Percentiles rank a stretch among this genome's conserved stretches.
Conservation (phyloP, 2,888 invertebrate genomes). For the Pogonocherus hispidulus region DNA sequence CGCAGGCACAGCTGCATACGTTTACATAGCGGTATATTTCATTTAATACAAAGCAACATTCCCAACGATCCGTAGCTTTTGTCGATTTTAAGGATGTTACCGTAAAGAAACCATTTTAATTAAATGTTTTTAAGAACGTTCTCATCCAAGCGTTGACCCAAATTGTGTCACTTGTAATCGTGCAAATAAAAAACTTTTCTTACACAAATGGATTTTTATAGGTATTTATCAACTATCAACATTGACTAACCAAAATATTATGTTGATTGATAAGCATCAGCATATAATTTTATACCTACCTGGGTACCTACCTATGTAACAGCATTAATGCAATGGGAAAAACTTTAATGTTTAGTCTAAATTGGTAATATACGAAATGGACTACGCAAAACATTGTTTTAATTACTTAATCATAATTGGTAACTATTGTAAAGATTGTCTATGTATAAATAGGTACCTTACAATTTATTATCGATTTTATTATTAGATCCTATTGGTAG, state of each 20-base stretch:
- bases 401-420: too few relatives aligned
- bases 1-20: slow-evolving; percentile 30
- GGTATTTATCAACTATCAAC: neutral
- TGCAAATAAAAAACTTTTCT: neutral
- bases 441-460: neutral
- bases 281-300: neutral
- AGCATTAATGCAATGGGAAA: neutral
- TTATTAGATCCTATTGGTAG: neutral
- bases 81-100: slow-evolving; percentile 29
- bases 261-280: neutral
- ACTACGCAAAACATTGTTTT: too few relatives aligned
- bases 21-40: slow-evolving; percentile 41
- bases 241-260: neutral
- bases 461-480: neutral
- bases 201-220: neutral
- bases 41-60: slow-evolving; percentile 38
- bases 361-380: too few relatives aligned
- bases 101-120: slow-evolving; percentile 32
- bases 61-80: slow-evolving; percentile 36
- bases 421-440: neutral
- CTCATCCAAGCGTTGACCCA: slow-evolving; percentile 11
- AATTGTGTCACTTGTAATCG: neutral
- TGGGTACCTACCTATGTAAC: too few relatives aligned
- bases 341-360: too few relatives aligned
- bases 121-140: slow-evolving; percentile 10